Percentiles rank a stretch among this genome's conserved stretches.
These are phyloP conservation scores for Urocolius indicus DNA, from an alignment of 2,113 vertebrate genomes.

Conservation along the genomic window DNA sequence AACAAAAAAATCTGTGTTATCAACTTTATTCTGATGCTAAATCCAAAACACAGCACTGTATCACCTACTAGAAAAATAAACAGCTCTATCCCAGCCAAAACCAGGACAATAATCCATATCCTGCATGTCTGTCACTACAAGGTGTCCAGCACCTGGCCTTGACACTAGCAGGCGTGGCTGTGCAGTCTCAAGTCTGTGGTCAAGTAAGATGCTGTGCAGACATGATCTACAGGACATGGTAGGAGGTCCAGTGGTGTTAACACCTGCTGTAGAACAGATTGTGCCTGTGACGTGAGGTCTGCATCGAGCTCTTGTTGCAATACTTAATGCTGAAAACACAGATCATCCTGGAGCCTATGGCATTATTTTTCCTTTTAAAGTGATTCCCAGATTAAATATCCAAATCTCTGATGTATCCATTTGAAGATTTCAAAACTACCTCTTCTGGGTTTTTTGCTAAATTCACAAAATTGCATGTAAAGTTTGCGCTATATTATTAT, in stretches of 20 bases:
- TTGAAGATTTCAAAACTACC: not conserved
- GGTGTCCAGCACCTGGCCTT: not conserved
- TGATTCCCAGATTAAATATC: not conserved
- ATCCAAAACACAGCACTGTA: too few species aligned
- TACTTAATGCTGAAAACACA: not conserved
- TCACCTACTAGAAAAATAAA: too few species aligned
- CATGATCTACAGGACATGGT: not conserved
- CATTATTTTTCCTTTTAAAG: not conserved
- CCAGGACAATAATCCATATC: not conserved
- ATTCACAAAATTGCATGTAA: not conserved
- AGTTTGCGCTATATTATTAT: not conserved
- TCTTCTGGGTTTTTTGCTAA: not conserved
- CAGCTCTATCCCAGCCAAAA: too few species aligned
- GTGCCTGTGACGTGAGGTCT: not conserved
- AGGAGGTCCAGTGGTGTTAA: not conserved
- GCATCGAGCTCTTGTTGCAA: fast-evolving
- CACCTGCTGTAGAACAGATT: not conserved
- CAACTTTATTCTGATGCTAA: too few species aligned
- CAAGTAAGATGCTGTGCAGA: not conserved
- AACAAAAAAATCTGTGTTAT: too few species aligned
- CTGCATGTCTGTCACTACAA: not conserved
- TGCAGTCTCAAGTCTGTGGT: not conserved
- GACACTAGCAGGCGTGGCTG: not conserved
- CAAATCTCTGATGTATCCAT: not conserved
- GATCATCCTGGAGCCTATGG: not conserved